Base-by-base conservation (phyloP, 2,113 vertebrate genomes). In the Cebus imitator region DNA sequence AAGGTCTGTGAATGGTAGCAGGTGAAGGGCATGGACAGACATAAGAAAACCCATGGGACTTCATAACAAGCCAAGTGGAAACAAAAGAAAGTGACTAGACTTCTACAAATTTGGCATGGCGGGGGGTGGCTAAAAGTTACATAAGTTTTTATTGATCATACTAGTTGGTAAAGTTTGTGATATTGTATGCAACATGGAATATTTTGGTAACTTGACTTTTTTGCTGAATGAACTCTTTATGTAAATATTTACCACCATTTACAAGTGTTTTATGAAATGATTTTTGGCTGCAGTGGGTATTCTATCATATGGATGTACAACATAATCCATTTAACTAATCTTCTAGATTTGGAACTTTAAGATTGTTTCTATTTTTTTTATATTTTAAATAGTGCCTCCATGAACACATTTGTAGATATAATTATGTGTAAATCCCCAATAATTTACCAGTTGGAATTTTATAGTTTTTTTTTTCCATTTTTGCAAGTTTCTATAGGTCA, bases 211-310 rank as follows among this genome's bases (percentile, higher is more conserved):
- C 2, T 30, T 64, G 50, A 78, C 16, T 8, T 5, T 40, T 82
- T 70, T 85, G 55, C 40, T 84, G 11, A 96, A 78, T 55, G 25
- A 85, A 52, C 85, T 79, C 17, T 88, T 64, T 50, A 81, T 52
- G 35, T 70, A 87, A 92, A 75, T 87, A 87, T 12, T 87, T 94
- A 50, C 25, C 20, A 43, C 68, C 10, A 23, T 85, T 95, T 90
- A 90, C 45, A 81, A 80, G 64, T 78, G 91, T 90, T 96, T 94
- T 72, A 88, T 48, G 25, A 91, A 89, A 73, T 82, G 21, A 95
- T 73, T 78, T 93, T 95, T 76, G 37, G 35, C 55, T 91, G 7
- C 40, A 90, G 23, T 32, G 20, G 37, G 1, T 78, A 83, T 70
- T 52, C 32, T 83, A 45, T 92, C 43, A 95, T 81, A 72, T 50